Conservation (phyloP, 2,113 vertebrate species). For the Gnathochromis pfefferi region DNA sequence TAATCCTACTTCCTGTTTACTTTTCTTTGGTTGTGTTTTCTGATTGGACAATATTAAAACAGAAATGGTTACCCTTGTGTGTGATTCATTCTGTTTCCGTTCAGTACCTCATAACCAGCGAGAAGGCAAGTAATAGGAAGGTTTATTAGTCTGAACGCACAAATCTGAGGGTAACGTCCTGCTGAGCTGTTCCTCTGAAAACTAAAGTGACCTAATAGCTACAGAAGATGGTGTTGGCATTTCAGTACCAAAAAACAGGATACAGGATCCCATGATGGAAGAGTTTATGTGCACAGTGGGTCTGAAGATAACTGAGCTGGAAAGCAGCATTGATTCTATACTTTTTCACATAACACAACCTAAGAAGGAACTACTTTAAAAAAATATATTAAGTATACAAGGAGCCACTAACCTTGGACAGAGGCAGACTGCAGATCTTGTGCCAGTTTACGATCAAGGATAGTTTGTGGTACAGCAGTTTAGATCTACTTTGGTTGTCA, state of each 20-base stretch:
- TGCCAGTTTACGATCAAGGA: neutral
- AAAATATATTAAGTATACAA: neutral
- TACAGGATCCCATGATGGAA: neutral
- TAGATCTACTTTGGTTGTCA: neutral
- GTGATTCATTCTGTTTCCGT: neutral
- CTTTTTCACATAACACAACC: neutral
- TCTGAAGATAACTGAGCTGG: neutral
- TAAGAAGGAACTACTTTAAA: neutral
- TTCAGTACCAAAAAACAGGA: neutral
- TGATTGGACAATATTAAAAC: constrained; percentile 48
- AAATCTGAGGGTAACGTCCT: neutral
- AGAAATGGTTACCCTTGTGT: constrained; percentile 19
- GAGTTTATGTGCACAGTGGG: neutral
- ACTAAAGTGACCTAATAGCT: neutral
- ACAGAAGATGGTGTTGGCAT: neutral
- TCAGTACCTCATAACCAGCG: neutral
- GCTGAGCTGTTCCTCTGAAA: neutral
- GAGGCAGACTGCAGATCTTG: neutral
- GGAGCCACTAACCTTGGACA: neutral
- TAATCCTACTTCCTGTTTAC: constrained; percentile 44
- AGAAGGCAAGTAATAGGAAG: neutral
- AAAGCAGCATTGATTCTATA: neutral
- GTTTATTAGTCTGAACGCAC: neutral
- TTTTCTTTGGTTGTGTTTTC: constrained; percentile 46
- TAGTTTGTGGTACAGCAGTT: neutral